Base-by-base conservation (phyloP, 2,888 invertebrate genomes). In the Conops quadrifasciatus region DNA sequence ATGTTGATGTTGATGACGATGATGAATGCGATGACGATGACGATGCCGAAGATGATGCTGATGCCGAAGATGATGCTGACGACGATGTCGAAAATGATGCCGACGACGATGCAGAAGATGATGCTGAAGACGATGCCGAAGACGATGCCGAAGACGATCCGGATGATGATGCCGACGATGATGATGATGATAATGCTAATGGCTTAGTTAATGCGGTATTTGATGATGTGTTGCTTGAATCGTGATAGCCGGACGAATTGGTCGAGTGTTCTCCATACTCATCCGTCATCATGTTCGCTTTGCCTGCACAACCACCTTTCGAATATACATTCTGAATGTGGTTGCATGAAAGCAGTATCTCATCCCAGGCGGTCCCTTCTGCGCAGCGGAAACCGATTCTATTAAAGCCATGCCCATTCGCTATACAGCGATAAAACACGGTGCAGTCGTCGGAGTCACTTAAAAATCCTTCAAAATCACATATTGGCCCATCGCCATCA, bases 321-420 rank as follows among this genome's bases (percentile, higher is more conserved):
- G 89, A 89, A 88, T 89, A 90, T 49, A 89, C 88, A 43, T 79
- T 76, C 80, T 92, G 89, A 63, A 89, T 87, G 82, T 93, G 90
- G 83, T 94, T 93, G 83, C 94, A 94, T 64, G 91, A 89, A 80
- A 89, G 87, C 72, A 90, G 85, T 67, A 88, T 86, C 71, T 89
- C 88, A 85, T 93, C 93, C 93, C 94, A 94, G 45, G 92, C 90
- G 5, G 94, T 94, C 65, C 93, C 93, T 69, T 90, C 89, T 2
- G 90, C 91, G 83, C 94, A 94, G 16, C 87, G 87, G 82, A 92
- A 94, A 74, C 92, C 91, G 80, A 91, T 91, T 84, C 89, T 90
- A 62, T 86, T 89, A 77, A 87, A 92, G 72, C 89, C 89, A 36
- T 88, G 85, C 0, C 89, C 90, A 79, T 89, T 88, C 71, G 88